Percentiles rank a stretch among this genome's conserved stretches.
These are phyloP conservation scores for Brachionus manjavacas DNA, from an alignment of 1,140 invertebrate genomes.

Conservation along the genomic window DNA sequence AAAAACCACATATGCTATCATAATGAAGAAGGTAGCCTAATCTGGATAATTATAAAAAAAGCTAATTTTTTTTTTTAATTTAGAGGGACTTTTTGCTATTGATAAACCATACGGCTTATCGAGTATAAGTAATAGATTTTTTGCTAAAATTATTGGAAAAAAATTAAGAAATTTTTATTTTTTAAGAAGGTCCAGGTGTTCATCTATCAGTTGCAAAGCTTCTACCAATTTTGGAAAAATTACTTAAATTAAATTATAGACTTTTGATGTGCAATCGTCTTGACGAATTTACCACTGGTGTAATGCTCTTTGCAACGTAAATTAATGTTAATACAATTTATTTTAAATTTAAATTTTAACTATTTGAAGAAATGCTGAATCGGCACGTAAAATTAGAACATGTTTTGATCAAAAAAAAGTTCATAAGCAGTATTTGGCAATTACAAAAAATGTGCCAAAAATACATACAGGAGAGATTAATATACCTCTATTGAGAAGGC, in stretches of 20 bases:
- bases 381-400: constrained; percentile 52
- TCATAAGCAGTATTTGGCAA: constrained; percentile 59
- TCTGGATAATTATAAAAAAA: neutral
- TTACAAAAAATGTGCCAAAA: constrained; percentile 60
- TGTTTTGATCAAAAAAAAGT: constrained; percentile 58
- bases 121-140: neutral
- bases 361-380: constrained; percentile 47
- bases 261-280: constrained; percentile 60
- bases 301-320: constrained; percentile 56
- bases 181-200: constrained; percentile 50
- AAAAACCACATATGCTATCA: constrained; percentile 33
- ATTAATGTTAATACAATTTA: neutral
- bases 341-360: neutral
- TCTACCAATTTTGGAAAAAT: constrained; percentile 45
- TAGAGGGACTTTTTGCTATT: constrained; percentile 32
- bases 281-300: constrained; percentile 61
- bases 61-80: too few relatives aligned
- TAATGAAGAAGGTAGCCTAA: neutral
- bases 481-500: constrained; percentile 59
- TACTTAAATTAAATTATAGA: constrained; percentile 45
- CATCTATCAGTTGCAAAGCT: constrained; percentile 52
- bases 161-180: neutral
- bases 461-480: constrained; percentile 58
- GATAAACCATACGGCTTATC: constrained; percentile 41
- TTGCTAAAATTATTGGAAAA: neutral